phyloP scores from a whole-genome alignment of 2,113 vertebrate genomes.

The Pterocles burchelli region DNA sequence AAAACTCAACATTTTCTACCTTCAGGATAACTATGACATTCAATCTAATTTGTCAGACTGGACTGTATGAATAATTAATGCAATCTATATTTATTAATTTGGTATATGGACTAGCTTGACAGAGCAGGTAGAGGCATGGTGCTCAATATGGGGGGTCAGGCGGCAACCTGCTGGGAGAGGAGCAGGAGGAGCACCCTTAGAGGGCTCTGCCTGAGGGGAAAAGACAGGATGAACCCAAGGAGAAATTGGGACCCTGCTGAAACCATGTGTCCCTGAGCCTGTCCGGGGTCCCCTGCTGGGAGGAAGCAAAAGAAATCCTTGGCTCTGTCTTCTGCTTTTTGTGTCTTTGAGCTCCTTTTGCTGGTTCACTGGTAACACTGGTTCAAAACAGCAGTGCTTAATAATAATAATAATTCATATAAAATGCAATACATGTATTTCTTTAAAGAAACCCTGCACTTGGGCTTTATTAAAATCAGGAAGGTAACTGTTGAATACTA shows the following conservation, averaged over 20 bases:
- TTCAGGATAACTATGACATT: slow-evolving; percentile 69
- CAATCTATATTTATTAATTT: slow-evolving; percentile 60
- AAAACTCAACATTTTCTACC: slow-evolving; percentile 70
- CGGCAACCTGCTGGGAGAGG: background rate
- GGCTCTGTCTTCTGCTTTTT: background rate
- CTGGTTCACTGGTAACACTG: background rate
- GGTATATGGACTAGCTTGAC: background rate
- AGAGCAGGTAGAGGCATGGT: background rate
- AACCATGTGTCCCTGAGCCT: background rate
- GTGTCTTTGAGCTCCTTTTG: background rate
- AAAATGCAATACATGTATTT: slow-evolving; percentile 16
- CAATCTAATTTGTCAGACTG: slow-evolving; percentile 63
- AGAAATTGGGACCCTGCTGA: background rate
- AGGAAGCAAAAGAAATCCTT: background rate
- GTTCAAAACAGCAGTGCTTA: slow-evolving; percentile 43
- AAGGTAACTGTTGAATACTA: slow-evolving; percentile 33
- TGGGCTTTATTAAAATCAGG: slow-evolving; percentile 37
- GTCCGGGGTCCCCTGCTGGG: background rate
- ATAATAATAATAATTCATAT: slow-evolving; percentile 41
- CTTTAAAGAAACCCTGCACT: background rate
- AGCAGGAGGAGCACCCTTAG: background rate
- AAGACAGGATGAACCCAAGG: background rate
- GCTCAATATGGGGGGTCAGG: background rate
- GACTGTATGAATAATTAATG: slow-evolving; percentile 73
- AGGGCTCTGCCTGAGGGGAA: background rate